Base-by-base conservation (phyloP, 2,888 invertebrate genomes). In the Eumerus sabulonum region DNA sequence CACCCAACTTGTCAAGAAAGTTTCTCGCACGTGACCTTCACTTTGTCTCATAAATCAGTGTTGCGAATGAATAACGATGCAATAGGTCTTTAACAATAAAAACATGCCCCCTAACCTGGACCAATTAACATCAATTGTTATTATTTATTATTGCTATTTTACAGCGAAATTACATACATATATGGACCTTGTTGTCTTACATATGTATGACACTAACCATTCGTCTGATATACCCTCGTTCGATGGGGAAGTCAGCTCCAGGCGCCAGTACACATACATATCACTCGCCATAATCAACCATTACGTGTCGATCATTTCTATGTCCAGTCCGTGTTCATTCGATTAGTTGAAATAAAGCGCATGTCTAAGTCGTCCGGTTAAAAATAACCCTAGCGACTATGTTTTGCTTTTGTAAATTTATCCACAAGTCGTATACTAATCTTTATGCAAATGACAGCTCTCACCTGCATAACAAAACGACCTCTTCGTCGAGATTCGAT, bases 271-370 rank as follows among this genome's bases (percentile, higher is more conserved):
- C 35, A 48, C 4, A 44, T 17, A 48, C 4, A 14, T 53, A 63
- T 51, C 38, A 63, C 51, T 76, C 54, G 18, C 35, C 59, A 38
- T 48, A 54, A 53, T 63, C 70, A 47, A 42, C 50, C 44, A 67
- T 36, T 14, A 9, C 63, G 64, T 64, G 44, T 40, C 50, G 71
- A 54, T 48, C 60, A 62, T 62, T 72, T 40, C 71, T 64, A 56
- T 64, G 64, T 71, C 42, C 13, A 35, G 53, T 50, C 42, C 51
- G 56, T 38, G 67, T 72, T 72, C 62, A 38, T 14, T 72, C 72
- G 72, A 72, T 77, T 72, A 77, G 72, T 77, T 67, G 40, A 77
- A 67, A 77, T 67, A 62, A 77, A 72, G 67, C 60, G 56, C 72
- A 72, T 67, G 76, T 47, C 66, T 66, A 36, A 27, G 54, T 54